These are phyloP conservation scores for Diacarnus erythraeanus DNA, from an alignment of 37 sponge, comb jelly and placozoan genomes.

Conservation along the genomic window DNA sequence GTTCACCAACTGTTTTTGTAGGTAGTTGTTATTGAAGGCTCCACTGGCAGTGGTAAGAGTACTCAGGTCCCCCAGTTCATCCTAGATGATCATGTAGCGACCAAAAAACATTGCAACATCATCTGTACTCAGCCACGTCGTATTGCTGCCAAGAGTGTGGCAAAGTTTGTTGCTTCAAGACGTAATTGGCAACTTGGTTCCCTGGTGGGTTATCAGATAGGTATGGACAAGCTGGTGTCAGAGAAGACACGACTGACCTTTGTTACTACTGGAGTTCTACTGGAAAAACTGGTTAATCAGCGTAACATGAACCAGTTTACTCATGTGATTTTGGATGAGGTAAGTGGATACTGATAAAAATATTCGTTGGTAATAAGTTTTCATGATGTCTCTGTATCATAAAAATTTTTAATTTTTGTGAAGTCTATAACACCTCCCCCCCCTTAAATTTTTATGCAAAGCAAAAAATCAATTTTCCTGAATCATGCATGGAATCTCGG, in stretches of 20 bases:
- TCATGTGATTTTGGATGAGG: constrained; percentile 96
- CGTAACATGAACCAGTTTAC: constrained; percentile 94
- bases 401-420: too few relatives aligned
- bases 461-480: too few relatives aligned
- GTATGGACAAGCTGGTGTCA: constrained; percentile 61
- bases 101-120: constrained; percentile 86
- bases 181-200: constrained; percentile 80
- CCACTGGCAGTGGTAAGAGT: constrained; percentile 92
- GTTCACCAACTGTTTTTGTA: not conserved
- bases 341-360: too few relatives aligned
- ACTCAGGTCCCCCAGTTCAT: constrained; percentile 97
- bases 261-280: constrained; percentile 90
- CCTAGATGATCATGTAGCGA: constrained; percentile 64
- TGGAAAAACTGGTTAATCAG: constrained; percentile 79
- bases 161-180: constrained; percentile 73
- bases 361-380: too few relatives aligned
- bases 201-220: constrained; percentile 97
- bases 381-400: too few relatives aligned
- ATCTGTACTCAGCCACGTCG: constrained; percentile 94
- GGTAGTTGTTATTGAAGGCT: constrained; percentile 83
- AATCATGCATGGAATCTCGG: too few relatives aligned
- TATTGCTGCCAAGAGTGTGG: constrained; percentile 88
- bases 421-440: too few relatives aligned
- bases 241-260: constrained; percentile 91
- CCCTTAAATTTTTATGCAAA: too few relatives aligned